Conservation (phyloP, 2,888 invertebrate genomes). For the Graphium colonna region DNA sequence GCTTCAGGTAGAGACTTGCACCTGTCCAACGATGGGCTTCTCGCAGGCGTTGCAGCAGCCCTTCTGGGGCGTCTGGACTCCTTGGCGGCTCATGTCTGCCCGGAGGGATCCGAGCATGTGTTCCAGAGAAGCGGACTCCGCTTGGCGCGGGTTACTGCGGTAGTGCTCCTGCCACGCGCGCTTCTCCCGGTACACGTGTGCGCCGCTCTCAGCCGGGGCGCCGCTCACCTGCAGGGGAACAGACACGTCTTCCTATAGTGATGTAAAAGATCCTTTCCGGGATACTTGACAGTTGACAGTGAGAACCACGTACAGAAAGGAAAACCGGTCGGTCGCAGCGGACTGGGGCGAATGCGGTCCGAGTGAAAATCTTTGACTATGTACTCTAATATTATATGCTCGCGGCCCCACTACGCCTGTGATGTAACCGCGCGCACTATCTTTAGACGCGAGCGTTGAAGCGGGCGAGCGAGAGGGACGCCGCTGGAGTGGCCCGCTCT, state of each 20-base stretch:
- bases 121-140: constrained; percentile 80
- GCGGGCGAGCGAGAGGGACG: constrained; percentile 51
- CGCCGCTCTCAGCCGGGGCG: constrained; percentile 61
- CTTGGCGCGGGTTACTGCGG: constrained; percentile 78
- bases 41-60: constrained; percentile 99
- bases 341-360: constrained; percentile 69
- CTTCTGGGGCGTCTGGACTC: constrained; percentile 98
- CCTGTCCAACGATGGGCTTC: constrained; percentile 99
- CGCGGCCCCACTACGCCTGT: constrained; percentile 70
- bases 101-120: constrained; percentile 96
- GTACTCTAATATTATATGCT: constrained; percentile 79
- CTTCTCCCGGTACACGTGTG: constrained; percentile 83
- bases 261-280: no score
- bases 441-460: constrained; percentile 56
- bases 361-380: constrained; percentile 75
- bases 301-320: constrained; percentile 51
- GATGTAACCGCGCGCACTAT: constrained; percentile 74
- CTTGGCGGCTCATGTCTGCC: constrained; percentile 99
- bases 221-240: constrained; percentile 58
- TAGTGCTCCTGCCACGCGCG: constrained; percentile 77
- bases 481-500: constrained; percentile 59
- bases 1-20: constrained; percentile 38
- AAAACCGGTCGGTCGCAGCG: constrained; percentile 57
- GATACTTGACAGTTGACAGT: no score
- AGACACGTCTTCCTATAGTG: constrained; percentile 12